Conservation (phyloP, 2,888 invertebrate species). For the Corbicula japonica region DNA sequence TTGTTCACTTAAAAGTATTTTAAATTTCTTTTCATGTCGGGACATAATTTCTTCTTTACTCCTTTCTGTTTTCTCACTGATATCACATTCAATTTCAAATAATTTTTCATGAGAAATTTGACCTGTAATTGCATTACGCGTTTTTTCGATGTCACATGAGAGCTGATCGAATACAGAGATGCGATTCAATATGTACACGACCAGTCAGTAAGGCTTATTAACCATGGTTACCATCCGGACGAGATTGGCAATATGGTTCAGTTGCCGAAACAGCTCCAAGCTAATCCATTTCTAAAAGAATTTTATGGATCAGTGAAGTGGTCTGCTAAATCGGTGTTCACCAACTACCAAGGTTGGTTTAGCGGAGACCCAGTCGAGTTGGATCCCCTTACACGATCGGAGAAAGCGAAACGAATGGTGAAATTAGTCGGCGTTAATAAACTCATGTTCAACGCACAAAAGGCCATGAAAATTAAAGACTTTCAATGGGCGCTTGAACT, state of each 20-base stretch:
- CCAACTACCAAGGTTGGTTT: slow-evolving; percentile 75
- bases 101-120: too few relatives aligned
- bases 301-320: slow-evolving; percentile 82
- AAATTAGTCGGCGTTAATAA: slow-evolving; percentile 67
- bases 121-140: too few relatives aligned
- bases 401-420: slow-evolving; percentile 72
- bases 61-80: too few relatives aligned
- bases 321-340: slow-evolving; percentile 79
- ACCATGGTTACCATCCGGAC: slow-evolving; percentile 80
- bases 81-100: too few relatives aligned
- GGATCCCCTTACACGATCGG: slow-evolving; percentile 68
- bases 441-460: slow-evolving; percentile 58
- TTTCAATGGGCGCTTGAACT: slow-evolving; percentile 81
- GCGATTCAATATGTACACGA: slow-evolving; percentile 83
- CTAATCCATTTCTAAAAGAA: slow-evolving; percentile 77
- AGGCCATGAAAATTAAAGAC: slow-evolving; percentile 72
- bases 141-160: too few relatives aligned
- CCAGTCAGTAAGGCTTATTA: slow-evolving; percentile 81
- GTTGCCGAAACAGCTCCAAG: slow-evolving; percentile 72
- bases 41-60: too few relatives aligned
- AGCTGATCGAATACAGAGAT: slow-evolving; percentile 77
- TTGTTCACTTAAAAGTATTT: too few relatives aligned
- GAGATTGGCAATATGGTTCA: slow-evolving; percentile 77
- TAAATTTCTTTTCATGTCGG: too few relatives aligned
- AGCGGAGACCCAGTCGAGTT: slow-evolving; percentile 76